Conservation (phyloP, 2,797 vertebrate species). For the Mionectes olivaceus region DNA sequence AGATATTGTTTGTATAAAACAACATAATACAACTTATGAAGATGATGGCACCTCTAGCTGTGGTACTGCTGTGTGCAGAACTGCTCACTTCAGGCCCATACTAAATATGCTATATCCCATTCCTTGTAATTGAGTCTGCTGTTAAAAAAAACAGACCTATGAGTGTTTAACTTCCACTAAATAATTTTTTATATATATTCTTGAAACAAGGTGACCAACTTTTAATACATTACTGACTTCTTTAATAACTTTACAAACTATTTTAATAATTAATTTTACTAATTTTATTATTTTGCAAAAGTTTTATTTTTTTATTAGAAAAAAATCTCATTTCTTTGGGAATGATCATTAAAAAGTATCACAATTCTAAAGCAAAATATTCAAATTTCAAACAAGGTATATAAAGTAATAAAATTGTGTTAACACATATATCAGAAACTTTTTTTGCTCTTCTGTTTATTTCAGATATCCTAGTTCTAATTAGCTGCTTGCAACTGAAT, state of each 20-base stretch:
- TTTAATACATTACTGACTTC: background rate
- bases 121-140: background rate
- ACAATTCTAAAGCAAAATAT: background rate
- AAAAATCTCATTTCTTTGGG: background rate
- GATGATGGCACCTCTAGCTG: background rate
- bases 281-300: background rate
- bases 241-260: background rate
- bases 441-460: background rate
- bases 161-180: background rate
- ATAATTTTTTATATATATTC: background rate
- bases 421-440: background rate
- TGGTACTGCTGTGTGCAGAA: background rate
- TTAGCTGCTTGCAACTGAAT: background rate
- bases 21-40: background rate
- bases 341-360: background rate
- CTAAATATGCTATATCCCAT: background rate
- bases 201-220: background rate
- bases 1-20: background rate
- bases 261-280: background rate
- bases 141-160: background rate
- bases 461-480: background rate
- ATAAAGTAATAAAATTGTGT: background rate
- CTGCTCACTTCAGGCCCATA: background rate
- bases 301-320: background rate
- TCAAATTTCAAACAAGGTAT: background rate